Conservation (phyloP, 2,797 vertebrate species). For the Morelia viridis region DNA sequence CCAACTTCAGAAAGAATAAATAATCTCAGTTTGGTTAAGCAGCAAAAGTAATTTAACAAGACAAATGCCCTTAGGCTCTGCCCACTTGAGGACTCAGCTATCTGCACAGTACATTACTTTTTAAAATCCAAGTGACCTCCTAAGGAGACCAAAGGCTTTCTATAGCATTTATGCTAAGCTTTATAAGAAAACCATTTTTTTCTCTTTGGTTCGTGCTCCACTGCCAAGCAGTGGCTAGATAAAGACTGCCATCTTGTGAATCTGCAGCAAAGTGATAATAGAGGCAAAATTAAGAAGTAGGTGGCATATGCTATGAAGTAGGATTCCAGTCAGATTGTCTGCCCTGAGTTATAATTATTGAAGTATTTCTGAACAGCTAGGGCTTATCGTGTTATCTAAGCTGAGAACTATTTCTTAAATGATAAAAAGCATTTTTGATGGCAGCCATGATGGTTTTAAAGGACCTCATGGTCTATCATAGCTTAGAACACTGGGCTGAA, state of each 20-base stretch:
- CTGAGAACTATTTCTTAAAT: background rate
- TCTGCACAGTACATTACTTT: conserved; percentile 2
- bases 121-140: background rate
- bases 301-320: background rate
- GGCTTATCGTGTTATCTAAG: background rate
- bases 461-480: background rate
- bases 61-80: background rate
- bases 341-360: background rate
- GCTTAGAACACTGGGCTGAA: background rate
- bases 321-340: background rate
- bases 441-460: background rate
- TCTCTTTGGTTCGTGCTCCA: background rate
- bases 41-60: conserved; percentile 13
- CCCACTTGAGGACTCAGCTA: background rate
- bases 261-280: background rate
- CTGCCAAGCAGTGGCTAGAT: background rate
- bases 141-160: background rate
- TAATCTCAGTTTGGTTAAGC: background rate
- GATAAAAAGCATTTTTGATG: background rate
- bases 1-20: conserved; percentile 13
- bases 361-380: background rate
- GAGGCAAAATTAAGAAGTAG: background rate
- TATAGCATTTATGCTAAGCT: background rate
- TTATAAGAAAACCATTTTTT: background rate
- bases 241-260: conserved; percentile 15